Conservation (phyloP, 2,888 invertebrate genomes). For the Xestia sexstrigata region DNA sequence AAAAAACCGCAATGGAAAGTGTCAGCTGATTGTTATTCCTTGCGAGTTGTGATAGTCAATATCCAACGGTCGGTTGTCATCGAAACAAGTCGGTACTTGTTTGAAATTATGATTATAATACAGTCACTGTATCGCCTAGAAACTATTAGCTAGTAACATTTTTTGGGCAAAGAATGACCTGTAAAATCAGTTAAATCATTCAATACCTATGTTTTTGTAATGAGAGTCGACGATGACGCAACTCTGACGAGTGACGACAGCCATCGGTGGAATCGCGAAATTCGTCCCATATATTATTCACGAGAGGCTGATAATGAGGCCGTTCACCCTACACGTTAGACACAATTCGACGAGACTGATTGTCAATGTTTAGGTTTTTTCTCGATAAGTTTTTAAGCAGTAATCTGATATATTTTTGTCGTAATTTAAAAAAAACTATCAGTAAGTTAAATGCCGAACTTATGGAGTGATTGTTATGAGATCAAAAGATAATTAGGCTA, state of each 20-base stretch:
- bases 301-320: constrained; percentile 84
- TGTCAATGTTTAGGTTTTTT: constrained; percentile 56
- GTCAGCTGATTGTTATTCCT: constrained; percentile 47
- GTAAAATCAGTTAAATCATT: neutral
- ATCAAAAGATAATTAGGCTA: neutral
- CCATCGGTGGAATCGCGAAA: constrained; percentile 80
- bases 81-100: constrained; percentile 51
- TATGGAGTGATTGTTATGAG: neutral
- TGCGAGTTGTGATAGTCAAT: constrained; percentile 43
- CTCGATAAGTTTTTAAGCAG: neutral
- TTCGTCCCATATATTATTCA: constrained; percentile 88
- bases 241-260: constrained; percentile 78
- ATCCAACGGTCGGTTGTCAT: constrained; percentile 39
- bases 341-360: constrained; percentile 76
- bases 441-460: neutral
- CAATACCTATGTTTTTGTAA: constrained; percentile 45
- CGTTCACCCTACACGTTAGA: constrained; percentile 82
- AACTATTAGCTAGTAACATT: constrained; percentile 6
- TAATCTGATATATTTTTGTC: neutral
- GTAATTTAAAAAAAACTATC: neutral
- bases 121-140: constrained; percentile 12
- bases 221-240: constrained; percentile 51
- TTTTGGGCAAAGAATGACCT: neutral
- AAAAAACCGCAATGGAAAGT: constrained; percentile 28
- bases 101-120: constrained; percentile 37